Evolutionary conservation across 1,140 invertebrate genomes (phyloP).

Genomic region (Papilio dardanus): DNA sequence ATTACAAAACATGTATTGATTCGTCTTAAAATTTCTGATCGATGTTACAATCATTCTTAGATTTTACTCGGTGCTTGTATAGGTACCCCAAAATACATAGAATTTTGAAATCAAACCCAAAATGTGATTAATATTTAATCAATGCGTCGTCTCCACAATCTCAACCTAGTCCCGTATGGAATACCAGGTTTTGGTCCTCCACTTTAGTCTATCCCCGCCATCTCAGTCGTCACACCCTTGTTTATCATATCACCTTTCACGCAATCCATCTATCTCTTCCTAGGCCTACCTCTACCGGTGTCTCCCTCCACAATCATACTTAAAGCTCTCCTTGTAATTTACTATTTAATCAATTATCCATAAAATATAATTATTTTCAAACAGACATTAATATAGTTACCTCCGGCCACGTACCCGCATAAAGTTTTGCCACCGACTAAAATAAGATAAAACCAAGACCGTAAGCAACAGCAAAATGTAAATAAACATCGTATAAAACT

Average conservation of each 20-base stretch:
- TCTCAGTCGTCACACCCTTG: no score
- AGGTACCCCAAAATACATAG: background rate
- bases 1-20: background rate
- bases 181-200: no score
- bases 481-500: conserved; percentile 22
- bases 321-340: no score
- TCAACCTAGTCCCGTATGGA: no score
- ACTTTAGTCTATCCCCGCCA: no score
- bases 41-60: background rate
- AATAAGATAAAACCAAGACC: conserved; percentile 21
- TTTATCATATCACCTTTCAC: no score
- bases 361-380: background rate
- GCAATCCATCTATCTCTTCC: no score
- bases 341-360: background rate
- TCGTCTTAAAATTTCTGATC: background rate
- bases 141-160: no score
- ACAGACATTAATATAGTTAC: background rate
- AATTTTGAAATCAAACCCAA: background rate
- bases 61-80: background rate
- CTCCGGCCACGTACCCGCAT: background rate
- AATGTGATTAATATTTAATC: no score
- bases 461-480: conserved; percentile 14
- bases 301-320: no score
- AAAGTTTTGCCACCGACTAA: conserved; percentile 22
- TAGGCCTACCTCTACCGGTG: no score